Evolutionary conservation across 2,113 vertebrate species (phyloP).

Genomic region (Corvus cornix): DNA sequence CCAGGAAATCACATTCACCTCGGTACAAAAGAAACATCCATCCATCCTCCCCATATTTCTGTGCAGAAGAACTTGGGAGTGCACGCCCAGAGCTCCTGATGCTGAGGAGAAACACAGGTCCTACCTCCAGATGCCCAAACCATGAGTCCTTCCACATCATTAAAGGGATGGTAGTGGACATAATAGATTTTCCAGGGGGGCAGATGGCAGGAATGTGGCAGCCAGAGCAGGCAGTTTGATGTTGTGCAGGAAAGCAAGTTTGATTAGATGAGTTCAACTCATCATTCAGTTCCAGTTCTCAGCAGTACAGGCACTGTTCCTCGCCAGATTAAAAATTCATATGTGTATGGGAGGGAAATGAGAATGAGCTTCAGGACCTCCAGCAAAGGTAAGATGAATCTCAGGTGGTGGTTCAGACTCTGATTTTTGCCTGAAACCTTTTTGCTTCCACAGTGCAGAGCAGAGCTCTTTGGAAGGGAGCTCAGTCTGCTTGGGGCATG

Average conservation of each 20-base stretch:
- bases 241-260: background rate
- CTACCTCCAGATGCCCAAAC: background rate
- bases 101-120: background rate
- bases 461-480: background rate
- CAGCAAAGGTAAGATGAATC: background rate
- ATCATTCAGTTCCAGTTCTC: constrained; percentile 9
- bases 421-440: background rate
- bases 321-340: background rate
- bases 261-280: background rate
- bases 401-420: background rate
- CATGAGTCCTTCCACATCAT: background rate
- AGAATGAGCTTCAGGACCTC: background rate
- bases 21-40: background rate
- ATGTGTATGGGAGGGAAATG: background rate
- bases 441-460: background rate
- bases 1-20: background rate
- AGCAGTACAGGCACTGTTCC: background rate
- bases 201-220: background rate
- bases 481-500: background rate
- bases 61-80: background rate
- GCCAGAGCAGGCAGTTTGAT: background rate
- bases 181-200: background rate
- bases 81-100: background rate
- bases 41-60: background rate
- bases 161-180: background rate